These are phyloP conservation scores for Arenaria interpres DNA, from an alignment of 2,113 vertebrate genomes.

Conservation along the genomic window DNA sequence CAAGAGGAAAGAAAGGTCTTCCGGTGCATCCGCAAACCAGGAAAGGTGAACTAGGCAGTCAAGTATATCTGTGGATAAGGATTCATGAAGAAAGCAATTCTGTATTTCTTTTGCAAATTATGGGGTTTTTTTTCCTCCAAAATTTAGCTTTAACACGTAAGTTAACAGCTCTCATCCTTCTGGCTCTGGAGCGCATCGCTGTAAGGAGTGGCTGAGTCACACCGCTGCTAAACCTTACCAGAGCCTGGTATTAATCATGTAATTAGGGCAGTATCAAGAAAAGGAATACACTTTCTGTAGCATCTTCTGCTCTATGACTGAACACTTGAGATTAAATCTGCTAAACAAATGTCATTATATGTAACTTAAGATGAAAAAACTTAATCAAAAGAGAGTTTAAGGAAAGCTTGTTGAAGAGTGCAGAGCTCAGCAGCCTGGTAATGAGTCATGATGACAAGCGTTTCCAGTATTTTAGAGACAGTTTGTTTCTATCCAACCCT, in stretches of 20 bases:
- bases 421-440: not conserved
- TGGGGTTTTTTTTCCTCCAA: not conserved
- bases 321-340: not conserved
- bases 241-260: not conserved
- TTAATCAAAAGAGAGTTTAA: not conserved
- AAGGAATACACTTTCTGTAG: not conserved
- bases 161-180: not conserved
- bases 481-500: not conserved
- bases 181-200: fast-evolving
- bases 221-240: not conserved
- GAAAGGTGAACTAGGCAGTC: not conserved
- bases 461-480: not conserved
- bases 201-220: not conserved
- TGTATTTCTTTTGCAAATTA: not conserved
- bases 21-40: not conserved
- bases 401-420: not conserved
- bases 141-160: not conserved
- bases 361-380: not conserved
- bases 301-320: not conserved
- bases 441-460: not conserved
- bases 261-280: not conserved
- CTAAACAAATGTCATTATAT: not conserved
- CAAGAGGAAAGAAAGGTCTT: not conserved
- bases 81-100: not conserved
- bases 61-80: not conserved